Base-by-base conservation (phyloP, 35 echinoderm and acorn worm species). In the Diadema setosum region DNA sequence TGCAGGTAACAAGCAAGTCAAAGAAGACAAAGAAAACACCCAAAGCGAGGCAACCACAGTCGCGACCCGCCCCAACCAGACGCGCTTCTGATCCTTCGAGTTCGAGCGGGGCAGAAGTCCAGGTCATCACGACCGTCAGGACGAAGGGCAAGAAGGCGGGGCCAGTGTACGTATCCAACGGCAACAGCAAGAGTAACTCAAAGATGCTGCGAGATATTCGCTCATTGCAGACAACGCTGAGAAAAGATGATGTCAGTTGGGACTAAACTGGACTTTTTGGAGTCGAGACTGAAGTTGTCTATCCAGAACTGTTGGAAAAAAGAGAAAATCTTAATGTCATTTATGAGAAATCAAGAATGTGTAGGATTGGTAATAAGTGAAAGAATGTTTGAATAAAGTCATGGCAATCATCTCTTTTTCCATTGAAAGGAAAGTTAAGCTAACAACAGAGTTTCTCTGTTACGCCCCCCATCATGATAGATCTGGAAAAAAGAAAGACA, bases 61-160 rank as follows among this genome's bases (percentile, higher is more conserved):
- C 83, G 27, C 80, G 46, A 29, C 42, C 76, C 43, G 82, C 36
- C 2, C 45, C 59, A 36, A 59, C 32, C 44, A 82, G 74, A 34
- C 86, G 45, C 65, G 42, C 39, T 75, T 87, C 88, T 15, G 74
- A n/a, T 16, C 81, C 73, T 42, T 78, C 85, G 45, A 65, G 25
- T 30, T 56, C 65, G 18, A 46, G 32, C 0, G 81, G 80, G 20
- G 87, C 86, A 0, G 95, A 98, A 37, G 95, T 98, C 0, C 92
- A 98, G 82, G 95, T 98, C 25, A 98, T 98, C 11, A 98, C 95
- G 20, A 98, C 95, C 0, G 95, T 98, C 32, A 98, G 80, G 56
- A 91, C 95, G 5, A 91, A 81, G 69, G 95, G 95, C 14, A 82
- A 52, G 39, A 83, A 81, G 30, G 91, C 88, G 33, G 70, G 83